Conservation (phyloP, 2,888 invertebrate species). For the Drosophila pseudotakahashii region DNA sequence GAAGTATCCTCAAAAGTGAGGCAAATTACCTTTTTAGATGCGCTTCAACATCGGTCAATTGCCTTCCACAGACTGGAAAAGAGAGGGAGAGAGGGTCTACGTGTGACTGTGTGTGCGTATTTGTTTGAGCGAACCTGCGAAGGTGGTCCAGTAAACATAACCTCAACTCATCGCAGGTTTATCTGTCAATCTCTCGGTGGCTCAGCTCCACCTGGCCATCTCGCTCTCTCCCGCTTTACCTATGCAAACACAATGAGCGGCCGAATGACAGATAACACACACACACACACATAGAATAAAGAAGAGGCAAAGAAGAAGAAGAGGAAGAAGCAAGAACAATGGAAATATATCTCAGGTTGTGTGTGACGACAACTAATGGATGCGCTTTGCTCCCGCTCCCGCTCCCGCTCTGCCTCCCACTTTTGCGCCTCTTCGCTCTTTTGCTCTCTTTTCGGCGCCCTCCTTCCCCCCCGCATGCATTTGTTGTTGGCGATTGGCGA, state of each 20-base stretch:
- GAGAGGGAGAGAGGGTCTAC: constrained; percentile 3
- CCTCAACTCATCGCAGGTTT: constrained; percentile 45
- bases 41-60: constrained; percentile 65
- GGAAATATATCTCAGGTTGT: constrained; percentile 24
- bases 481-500: constrained; percentile 25
- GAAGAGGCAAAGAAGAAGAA: constrained; percentile 14
- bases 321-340: constrained; percentile 33
- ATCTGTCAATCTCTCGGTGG: constrained; percentile 44
- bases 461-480: constrained; percentile 11
- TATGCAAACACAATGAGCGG: constrained; percentile 49
- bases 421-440: constrained; percentile 14
- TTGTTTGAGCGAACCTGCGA: constrained; percentile 35
- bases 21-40: constrained; percentile 71
- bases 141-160: constrained; percentile 48
- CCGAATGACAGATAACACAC: constrained; percentile 57
- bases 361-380: constrained; percentile 59
- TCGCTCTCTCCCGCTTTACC: constrained; percentile 22
- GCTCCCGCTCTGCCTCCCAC: constrained; percentile 26
- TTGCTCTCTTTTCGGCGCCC: constrained; percentile 10
- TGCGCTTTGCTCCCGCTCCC: constrained; percentile 42
- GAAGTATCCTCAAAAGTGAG: constrained; percentile 48
- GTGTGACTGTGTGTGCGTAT: constrained; percentile 4
- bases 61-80: constrained; percentile 11
- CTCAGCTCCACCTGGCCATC: constrained; percentile 4
- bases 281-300: constrained; percentile 37